Evolutionary conservation across 2,797 vertebrate genomes (phyloP), one percentile per base, ranked within the genome.

Genomic region (Pseudopleuronectes americanus): DNA sequence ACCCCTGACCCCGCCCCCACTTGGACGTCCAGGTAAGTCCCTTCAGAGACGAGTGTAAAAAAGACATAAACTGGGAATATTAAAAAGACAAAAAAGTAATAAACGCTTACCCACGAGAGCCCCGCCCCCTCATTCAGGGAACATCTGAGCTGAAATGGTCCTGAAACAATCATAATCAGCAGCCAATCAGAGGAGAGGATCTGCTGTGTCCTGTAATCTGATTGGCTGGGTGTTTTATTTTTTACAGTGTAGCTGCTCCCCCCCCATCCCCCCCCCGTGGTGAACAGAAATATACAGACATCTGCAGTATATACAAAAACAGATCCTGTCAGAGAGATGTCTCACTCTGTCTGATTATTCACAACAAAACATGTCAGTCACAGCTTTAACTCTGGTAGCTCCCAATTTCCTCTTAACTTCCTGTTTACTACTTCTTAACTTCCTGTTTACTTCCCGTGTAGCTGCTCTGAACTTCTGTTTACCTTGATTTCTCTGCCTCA

Each of bases 261-360:
- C 70, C 79, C 67, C 48, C 57, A 72, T 68, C 57, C 52, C 73
- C 75, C 75, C 70, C 79, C 67, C 48, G 31, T 69, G 83, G 58
- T 80, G 72, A 89, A 72, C 82, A 91, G 79, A 91, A 92, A 92
- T 93, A 90, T 93, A 93, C 88, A 92, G 92, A 84, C 77, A 82
- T 84, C 88, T 90, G 81, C 88, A 92, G 87, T 88, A 93, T 92
- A 91, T 93, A 94, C 83, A 88, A 75, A 84, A 26, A 79, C 33
- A 79, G 68, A 77, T 68, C 36, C 47, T 45, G 41, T 36, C 23
- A 64, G 57, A 57, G 51, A 19, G 26, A 70, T 1, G 36, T 52
- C 52, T 79, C 64, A 63, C 66, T 58, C 49, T 24, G 28, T 52
- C 21, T 28, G 26, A 62, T 56, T 4, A 28, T 48, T 28, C 28